A percentile compares a stretch with the other conserved stretches of the same genome.
phyloP scores from a whole-genome alignment of 2,888 invertebrate species.

The Eupithecia dodoneata region DNA sequence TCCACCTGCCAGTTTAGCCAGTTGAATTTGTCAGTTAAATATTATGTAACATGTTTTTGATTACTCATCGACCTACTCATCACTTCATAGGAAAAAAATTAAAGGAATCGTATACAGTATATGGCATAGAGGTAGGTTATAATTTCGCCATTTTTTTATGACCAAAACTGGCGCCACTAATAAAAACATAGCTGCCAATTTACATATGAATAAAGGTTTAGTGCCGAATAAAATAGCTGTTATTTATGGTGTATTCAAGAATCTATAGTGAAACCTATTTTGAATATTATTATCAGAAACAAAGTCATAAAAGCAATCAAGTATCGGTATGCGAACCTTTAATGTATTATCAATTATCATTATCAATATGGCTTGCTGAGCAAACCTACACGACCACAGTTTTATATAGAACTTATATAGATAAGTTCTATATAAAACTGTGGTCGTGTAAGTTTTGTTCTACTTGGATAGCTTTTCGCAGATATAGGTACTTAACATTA shows the following conservation, averaged over 20 bases:
- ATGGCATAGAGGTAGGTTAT: background rate
- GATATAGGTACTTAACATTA: conserved; percentile 12
- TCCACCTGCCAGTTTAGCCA: conserved; percentile 55
- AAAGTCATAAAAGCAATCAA: conserved; percentile 56
- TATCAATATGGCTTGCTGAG: conserved; percentile 28
- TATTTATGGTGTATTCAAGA: background rate
- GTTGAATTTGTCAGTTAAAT: conserved; percentile 46
- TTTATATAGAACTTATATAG: no score
- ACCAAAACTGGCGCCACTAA: conserved; percentile 57
- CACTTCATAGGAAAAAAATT: conserved; percentile 17
- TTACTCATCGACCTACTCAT: conserved; percentile 17
- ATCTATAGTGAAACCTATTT: conserved; percentile 37
- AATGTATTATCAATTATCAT: conserved; percentile 49
- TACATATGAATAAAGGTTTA: conserved; percentile 59
- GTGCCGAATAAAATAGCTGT: conserved; percentile 39
- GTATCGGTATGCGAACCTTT: conserved; percentile 48
- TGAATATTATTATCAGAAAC: conserved; percentile 49
- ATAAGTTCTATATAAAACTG: background rate
- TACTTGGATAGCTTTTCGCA: conserved; percentile 23
- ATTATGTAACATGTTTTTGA: background rate
- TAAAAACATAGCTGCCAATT: conserved; percentile 54
- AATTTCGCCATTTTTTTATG: background rate
- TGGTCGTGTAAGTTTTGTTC: conserved; percentile 25
- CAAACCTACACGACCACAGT: no score
- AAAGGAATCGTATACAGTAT: conserved; percentile 18